Evolutionary conservation across 1,140 invertebrate species (phyloP), one percentile per base, ranked within the genome.

Genomic region (Pachypeltis micranthus): DNA sequence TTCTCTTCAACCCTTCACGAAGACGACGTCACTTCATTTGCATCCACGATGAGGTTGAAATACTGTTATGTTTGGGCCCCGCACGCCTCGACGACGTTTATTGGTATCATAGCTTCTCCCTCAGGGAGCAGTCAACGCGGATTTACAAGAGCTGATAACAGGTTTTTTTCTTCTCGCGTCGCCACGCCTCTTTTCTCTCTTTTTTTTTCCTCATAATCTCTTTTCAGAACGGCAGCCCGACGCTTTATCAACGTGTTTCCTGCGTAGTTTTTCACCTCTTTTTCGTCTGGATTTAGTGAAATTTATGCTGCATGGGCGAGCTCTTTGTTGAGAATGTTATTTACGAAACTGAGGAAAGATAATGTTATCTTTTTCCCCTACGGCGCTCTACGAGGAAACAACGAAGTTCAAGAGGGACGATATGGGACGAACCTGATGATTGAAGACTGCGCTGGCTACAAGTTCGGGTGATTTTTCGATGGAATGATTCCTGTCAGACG

Each of bases 21-120:
- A 21, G 19, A 10, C 12, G 34, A 21, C 47, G 47, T 51, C 47
- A 51, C 47, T 51, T 51, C 47, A 51, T 51, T 51, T 51, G 47
- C 47, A 51, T 51, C 47, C 19, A 21, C 47, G 47, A 51, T 51
- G 47, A 51, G 47, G 47, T 51, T 51, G 47, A 51, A 51, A 51
- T 51, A 51, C 47, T 51, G 47, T 51, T 51, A 51, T 51, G 47
- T 51, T 51, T 51, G 10, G 47, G 47, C 23, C 47, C 47, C 47
- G n/a, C n/a, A 51, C 47, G 47, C 47, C 10, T 4, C 47, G 47
- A 10, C 47, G 47, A 51, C 47, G 21, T 10, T 51, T 51, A 51
- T 51, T 51, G 47, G 47, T 51, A 51, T 51, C 47, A 51, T 51
- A 51, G 47, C 47, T 51, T 51, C 47, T 51, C 19, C 47, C 47